Percentiles rank a stretch among this genome's conserved stretches.
These are phyloP conservation scores for Cebidichthys violaceus DNA, from an alignment of 2,113 vertebrate species.

Conservation along the genomic window DNA sequence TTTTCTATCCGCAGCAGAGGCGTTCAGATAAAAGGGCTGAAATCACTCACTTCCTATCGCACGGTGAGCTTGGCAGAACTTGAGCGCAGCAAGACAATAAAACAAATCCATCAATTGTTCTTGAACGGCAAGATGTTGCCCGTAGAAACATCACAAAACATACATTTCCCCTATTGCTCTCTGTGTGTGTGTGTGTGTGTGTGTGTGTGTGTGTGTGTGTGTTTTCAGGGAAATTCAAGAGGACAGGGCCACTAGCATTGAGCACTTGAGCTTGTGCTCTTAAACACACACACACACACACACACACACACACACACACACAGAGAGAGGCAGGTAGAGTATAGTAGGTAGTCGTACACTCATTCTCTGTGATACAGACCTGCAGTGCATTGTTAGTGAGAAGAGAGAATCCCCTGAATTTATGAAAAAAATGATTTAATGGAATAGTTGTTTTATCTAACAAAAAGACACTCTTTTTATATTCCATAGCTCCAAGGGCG, in stretches of 20 bases:
- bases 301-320: not conserved
- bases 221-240: conserved; percentile 7
- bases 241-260: not conserved
- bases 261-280: not conserved
- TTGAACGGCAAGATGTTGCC: conserved; percentile 14
- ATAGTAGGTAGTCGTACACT: not conserved
- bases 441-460: not conserved
- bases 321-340: not conserved
- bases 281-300: not conserved
- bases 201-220: not conserved
- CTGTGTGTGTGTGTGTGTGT: not conserved
- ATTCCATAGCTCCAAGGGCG: not conserved
- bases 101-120: conserved; percentile 60
- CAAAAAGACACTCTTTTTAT: not conserved
- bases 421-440: not conserved
- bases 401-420: not conserved
- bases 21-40: conserved; percentile 52
- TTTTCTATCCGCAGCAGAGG: conserved; percentile 35
- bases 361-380: not conserved
- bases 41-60: conserved; percentile 63
- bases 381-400: conserved; percentile 4
- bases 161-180: conserved; percentile 6
- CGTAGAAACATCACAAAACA: not conserved
- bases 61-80: conserved; percentile 40
- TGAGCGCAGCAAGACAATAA: conserved; percentile 36